Evolutionary conservation across 1,140 invertebrate genomes (phyloP).

Genomic region (Globodera ellingtonae): DNA sequence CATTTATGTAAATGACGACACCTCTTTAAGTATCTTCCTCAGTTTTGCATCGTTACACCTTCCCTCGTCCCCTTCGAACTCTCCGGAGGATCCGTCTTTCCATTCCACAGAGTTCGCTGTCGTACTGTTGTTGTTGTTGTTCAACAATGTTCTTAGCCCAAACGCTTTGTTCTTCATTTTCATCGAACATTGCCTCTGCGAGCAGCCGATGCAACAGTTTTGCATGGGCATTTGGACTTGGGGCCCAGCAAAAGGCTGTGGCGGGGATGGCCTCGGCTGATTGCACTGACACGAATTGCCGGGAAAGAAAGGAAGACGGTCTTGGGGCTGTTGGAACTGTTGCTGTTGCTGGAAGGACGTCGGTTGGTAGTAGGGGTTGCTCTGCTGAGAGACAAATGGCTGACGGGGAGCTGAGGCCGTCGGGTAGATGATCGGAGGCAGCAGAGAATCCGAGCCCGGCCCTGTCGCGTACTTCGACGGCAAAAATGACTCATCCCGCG

Average conservation of each 20-base stretch:
- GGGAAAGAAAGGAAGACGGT: background rate
- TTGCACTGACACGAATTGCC: background rate
- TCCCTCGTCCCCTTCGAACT: background rate
- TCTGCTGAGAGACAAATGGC: background rate
- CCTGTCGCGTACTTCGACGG: background rate
- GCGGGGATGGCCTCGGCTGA: background rate
- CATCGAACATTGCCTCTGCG: background rate
- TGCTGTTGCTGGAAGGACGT: background rate
- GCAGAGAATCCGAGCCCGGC: background rate
- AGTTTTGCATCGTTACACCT: constrained; percentile 19
- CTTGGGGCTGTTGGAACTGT: background rate
- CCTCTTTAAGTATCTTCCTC: constrained; percentile 14
- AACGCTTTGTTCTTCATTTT: constrained; percentile 1
- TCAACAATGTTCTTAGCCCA: constrained; percentile 6
- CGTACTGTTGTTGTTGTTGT: background rate
- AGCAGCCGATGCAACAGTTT: constrained; percentile 22
- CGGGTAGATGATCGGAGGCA: constrained; percentile 21
- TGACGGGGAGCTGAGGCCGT: background rate
- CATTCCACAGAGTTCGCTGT: constrained; percentile 4
- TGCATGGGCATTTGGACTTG: constrained; percentile 12
- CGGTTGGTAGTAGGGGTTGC: background rate
- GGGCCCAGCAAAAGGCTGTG: background rate
- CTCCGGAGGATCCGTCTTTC: background rate
- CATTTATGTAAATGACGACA: background rate
- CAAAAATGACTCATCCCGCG: constrained; percentile 7